Conservation (phyloP, 2,797 vertebrate species). For the Gouania willdenowi region DNA sequence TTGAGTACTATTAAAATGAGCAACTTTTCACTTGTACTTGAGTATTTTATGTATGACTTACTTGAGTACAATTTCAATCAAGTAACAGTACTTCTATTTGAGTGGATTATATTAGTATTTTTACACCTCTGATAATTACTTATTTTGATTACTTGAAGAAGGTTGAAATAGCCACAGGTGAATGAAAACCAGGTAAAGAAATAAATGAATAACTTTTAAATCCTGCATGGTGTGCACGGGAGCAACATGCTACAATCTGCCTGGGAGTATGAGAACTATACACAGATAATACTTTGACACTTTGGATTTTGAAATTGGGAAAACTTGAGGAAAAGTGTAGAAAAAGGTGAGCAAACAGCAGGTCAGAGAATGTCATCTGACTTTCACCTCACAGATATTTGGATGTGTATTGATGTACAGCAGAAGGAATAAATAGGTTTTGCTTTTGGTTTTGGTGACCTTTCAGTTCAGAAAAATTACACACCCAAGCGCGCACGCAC, state of each 20-base stretch:
- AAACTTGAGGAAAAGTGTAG: conserved; percentile 37
- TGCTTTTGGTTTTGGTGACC: neutral
- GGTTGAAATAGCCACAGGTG: conserved; percentile 73
- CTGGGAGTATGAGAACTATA: conserved; percentile 40
- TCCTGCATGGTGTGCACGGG: conserved; percentile 7
- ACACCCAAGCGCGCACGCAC: too few species aligned
- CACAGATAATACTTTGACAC: conserved; percentile 60
- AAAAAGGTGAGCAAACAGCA: conserved; percentile 12
- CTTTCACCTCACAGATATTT: conserved; percentile 3
- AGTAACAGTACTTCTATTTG: too few species aligned
- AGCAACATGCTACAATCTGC: conserved; percentile 45
- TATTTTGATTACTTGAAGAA: conserved; percentile 71
- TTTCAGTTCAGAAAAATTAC: neutral
- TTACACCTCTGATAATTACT: too few species aligned
- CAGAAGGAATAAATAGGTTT: neutral
- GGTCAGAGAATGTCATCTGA: conserved; percentile 27
- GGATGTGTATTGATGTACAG: conserved; percentile 12
- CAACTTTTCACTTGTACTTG: too few species aligned
- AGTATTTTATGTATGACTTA: too few species aligned
- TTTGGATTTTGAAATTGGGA: conserved; percentile 61
- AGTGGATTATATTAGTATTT: too few species aligned
- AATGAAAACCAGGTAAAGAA: conserved; percentile 61
- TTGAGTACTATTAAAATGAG: too few species aligned
- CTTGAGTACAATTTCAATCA: too few species aligned
- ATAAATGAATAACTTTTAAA: conserved; percentile 49